Conservation (phyloP, 2,888 invertebrate genomes). For the Leptinotarsa rubiginosa region DNA sequence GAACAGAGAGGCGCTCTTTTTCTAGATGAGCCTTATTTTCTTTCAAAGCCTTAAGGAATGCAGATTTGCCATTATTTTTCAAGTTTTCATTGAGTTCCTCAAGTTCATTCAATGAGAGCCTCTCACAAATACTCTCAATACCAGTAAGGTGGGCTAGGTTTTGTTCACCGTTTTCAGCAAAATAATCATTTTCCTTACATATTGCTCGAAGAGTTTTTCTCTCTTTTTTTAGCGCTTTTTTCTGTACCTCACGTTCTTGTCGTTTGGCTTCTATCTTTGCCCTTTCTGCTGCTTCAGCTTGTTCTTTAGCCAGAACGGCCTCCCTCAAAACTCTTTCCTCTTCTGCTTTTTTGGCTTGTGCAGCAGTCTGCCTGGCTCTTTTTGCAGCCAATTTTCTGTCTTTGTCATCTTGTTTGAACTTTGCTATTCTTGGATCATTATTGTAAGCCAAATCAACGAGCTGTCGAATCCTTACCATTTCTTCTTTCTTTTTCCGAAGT, state of each 20-base stretch:
- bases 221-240: slow-evolving; percentile 89
- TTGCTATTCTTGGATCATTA: slow-evolving; percentile 91
- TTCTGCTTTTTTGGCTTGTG: slow-evolving; percentile 85
- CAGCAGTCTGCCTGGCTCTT: slow-evolving; percentile 86
- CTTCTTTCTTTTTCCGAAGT: slow-evolving; percentile 95
- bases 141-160: slow-evolving; percentile 87
- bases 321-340: slow-evolving; percentile 82
- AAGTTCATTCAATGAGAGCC: slow-evolving; percentile 77
- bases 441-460: slow-evolving; percentile 95
- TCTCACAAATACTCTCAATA: slow-evolving; percentile 92
- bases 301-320: slow-evolving; percentile 80
- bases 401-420: slow-evolving; percentile 94
- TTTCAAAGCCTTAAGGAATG: slow-evolving; percentile 76
- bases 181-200: slow-evolving; percentile 87
- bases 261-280: slow-evolving; percentile 85
- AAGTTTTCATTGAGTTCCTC: slow-evolving; percentile 82
- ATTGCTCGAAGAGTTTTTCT: slow-evolving; percentile 82
- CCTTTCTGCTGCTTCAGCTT: slow-evolving; percentile 83
- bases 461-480: slow-evolving; percentile 90
- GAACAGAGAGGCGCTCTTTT: slow-evolving; percentile 77
- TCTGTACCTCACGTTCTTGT: slow-evolving; percentile 86
- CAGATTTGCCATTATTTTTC: slow-evolving; percentile 73
- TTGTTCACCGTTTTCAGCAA: slow-evolving; percentile 77
- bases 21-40: slow-evolving; percentile 82
- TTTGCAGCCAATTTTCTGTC: slow-evolving; percentile 90